Evolutionary conservation across 2,888 invertebrate genomes (phyloP).

Genomic region (Sarcophaga caerulescens): DNA sequence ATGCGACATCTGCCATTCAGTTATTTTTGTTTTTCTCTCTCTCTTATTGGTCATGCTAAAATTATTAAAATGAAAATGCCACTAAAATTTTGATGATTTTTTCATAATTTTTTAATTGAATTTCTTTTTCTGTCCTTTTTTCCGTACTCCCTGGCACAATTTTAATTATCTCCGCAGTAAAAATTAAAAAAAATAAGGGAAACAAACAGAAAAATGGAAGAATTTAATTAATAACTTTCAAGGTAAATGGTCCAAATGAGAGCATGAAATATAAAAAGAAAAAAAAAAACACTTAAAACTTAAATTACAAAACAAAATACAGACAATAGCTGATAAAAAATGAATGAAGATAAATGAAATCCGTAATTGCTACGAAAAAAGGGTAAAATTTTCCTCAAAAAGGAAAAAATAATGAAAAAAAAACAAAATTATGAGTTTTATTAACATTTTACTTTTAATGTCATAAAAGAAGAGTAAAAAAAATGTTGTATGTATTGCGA

Average conservation of each 20-base stretch:
- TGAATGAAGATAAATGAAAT: not conserved
- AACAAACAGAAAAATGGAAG: not conserved
- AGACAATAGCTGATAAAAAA: constrained; percentile 54
- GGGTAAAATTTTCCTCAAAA: not conserved
- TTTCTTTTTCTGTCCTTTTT: constrained; percentile 22
- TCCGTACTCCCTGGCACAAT: constrained; percentile 1
- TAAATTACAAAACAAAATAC: constrained; percentile 59
- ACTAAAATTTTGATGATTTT: constrained; percentile 53
- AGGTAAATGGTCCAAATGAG: constrained; percentile 54
- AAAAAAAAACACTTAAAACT: constrained; percentile 6
- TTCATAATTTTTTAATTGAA: constrained; percentile 65
- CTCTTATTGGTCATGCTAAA: constrained; percentile 35
- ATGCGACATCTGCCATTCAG: constrained; percentile 53
- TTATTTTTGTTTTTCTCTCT: not conserved
- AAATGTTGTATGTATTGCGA: not conserved
- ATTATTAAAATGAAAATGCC: constrained; percentile 53
- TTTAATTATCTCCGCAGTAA: constrained; percentile 63
- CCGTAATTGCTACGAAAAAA: not conserved
- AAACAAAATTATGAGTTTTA: constrained; percentile 35
- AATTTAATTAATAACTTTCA: constrained; percentile 58
- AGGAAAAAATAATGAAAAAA: constrained; percentile 22
- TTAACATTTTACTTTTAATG: constrained; percentile 40
- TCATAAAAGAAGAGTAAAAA: constrained; percentile 56
- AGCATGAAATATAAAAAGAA: constrained; percentile 37
- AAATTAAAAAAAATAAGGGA: constrained; percentile 14